Conservation (phyloP, 2,113 vertebrate genomes). For the Amphiprion percula region DNA sequence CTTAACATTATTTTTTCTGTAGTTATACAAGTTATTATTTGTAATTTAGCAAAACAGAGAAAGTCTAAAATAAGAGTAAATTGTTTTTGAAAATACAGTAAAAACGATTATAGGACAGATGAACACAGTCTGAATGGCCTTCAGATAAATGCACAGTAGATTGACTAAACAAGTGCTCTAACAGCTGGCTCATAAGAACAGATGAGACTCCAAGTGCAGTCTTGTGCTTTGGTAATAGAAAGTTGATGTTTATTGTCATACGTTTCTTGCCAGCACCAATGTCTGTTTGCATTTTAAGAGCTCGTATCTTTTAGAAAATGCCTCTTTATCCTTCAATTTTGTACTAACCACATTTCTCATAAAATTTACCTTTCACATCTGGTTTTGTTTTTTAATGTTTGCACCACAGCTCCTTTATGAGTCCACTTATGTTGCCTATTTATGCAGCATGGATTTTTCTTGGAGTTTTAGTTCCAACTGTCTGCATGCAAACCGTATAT, state of each 20-base stretch:
- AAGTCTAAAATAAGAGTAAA: no score
- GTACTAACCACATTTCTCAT: not conserved
- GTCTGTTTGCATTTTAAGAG: conserved; percentile 2
- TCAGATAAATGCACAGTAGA: not conserved
- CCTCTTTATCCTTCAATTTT: not conserved
- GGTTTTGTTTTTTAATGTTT: no score
- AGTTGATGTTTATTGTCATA: not conserved
- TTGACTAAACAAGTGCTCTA: not conserved
- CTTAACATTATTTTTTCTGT: no score
- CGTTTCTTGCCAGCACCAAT: not conserved
- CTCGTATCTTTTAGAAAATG: not conserved
- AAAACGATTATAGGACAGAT: not conserved
- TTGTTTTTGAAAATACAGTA: no score
- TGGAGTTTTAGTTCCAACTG: not conserved
- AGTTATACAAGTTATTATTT: no score
- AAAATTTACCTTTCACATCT: not conserved
- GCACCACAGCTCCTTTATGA: not conserved
- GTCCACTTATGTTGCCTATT: conserved; percentile 1
- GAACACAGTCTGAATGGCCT: not conserved
- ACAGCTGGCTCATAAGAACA: conserved; percentile 14
- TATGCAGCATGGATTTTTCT: not conserved
- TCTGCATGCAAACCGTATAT: conserved; percentile 13
- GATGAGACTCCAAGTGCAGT: not conserved
- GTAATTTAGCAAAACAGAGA: no score
- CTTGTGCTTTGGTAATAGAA: conserved; percentile 3